Base-by-base conservation (phyloP, 2,113 vertebrate genomes). In the Oryzias celebensis region DNA sequence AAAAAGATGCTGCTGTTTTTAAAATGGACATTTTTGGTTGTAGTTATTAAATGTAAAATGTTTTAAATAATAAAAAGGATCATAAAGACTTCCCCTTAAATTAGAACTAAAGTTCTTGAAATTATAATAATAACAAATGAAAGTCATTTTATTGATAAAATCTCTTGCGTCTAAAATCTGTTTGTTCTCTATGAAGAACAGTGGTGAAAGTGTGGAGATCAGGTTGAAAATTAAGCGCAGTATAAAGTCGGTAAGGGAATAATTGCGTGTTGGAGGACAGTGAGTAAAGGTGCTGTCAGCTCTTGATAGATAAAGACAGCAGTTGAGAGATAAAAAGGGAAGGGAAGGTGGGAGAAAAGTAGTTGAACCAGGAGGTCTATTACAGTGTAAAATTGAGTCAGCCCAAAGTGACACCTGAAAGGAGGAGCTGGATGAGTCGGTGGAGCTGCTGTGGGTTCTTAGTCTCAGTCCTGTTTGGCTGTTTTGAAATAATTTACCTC, bases 321-420 rank as follows among this genome's bases (percentile, higher is more conserved):
- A 12, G 76, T 4, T 61, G 44, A 47, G 64, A 82, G 80, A 84
- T 81, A 82, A 83, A 83, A 78, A 52, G 61, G 52, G 62, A 80
- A 62, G 64, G 66, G 68, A 70, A 77, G 58, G 64, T 58, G 47
- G 71, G 59, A 73, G 72, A 73, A 81, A 87, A 82, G 79, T 65
- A 85, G 77, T 84, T 86, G 83, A 85, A 87, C 85, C 81, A 70
- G 73, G 68, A 88, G 81, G 90, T 92, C 88, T 85, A 91, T 92
- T 91, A 93, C 86, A 91, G 89, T 89, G 86, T 82, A 91, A 88
- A 90, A 92, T 92, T 88, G 89, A 92, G 86, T 90, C 77, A 55
- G 90, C 72, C 74, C 78, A 88, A 90, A 90, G 85, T 90, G 88
- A 88, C 89, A 90, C 85, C 84, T 89, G 86, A 77, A 77, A 54